These are phyloP conservation scores for Stenichneumon culpator DNA, from an alignment of 2,888 invertebrate genomes.

Conservation along the genomic window DNA sequence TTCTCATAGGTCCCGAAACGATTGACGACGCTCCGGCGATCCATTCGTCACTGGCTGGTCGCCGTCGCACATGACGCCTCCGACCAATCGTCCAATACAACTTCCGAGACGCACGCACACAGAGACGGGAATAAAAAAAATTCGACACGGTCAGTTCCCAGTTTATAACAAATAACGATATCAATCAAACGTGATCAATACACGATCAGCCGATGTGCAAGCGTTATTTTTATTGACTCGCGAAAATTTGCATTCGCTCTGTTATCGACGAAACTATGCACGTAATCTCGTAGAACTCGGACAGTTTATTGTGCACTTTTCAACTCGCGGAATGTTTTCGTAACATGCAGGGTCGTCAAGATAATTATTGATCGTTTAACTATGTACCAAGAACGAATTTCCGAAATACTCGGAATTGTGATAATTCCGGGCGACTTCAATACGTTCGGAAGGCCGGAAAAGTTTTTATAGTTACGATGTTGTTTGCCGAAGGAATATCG, in stretches of 20 bases:
- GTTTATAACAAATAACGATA: neutral
- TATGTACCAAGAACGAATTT: neutral
- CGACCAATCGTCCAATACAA: constrained; percentile 20
- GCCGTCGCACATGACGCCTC: constrained; percentile 18
- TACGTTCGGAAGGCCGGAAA: neutral
- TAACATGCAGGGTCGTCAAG: neutral
- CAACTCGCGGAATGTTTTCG: constrained; percentile 1
- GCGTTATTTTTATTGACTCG: neutral
- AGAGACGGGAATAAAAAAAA: neutral
- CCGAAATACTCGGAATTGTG: neutral
- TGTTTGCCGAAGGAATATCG: constrained; percentile 39
- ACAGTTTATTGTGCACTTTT: neutral
- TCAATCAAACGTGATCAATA: neutral
- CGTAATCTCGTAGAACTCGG: neutral
- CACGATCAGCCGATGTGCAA: neutral
- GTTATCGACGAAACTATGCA: neutral
- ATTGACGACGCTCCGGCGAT: constrained; percentile 71
- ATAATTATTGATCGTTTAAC: neutral
- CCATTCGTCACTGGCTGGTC: constrained; percentile 61
- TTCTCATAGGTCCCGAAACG: constrained; percentile 70
- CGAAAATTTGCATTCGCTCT: neutral
- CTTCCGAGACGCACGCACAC: constrained; percentile 3
- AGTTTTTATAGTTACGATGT: constrained; percentile 6
- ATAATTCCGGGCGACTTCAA: neutral
- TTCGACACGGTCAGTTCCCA: neutral